Percentiles rank a stretch among this genome's conserved stretches.
Evolutionary conservation across 2,888 invertebrate genomes (phyloP).

Genomic region (Polydrusus cervinus): DNA sequence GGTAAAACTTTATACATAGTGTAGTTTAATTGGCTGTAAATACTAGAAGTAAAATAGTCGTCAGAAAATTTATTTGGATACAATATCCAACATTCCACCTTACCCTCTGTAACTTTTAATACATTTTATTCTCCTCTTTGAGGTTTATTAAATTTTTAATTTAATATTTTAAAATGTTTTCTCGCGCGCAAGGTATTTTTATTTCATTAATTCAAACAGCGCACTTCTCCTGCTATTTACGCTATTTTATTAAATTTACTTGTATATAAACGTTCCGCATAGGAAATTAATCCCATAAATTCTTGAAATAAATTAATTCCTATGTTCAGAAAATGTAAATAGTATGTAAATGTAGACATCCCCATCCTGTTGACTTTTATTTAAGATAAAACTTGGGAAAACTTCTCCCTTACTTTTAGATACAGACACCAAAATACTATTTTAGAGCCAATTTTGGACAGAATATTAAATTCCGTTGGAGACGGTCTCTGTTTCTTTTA

Average conservation of each 20-base stretch:
- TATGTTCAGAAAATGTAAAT: constrained; percentile 54
- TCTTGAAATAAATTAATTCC: constrained; percentile 54
- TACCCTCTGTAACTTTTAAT: no score
- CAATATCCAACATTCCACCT: no score
- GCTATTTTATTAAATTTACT: constrained; percentile 47
- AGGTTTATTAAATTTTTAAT: constrained; percentile 9
- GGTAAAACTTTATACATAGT: no score
- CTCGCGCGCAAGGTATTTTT: constrained; percentile 6
- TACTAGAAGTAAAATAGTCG: no score
- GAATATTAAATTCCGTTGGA: constrained; percentile 45
- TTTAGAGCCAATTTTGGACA: constrained; percentile 51
- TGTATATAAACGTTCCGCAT: constrained; percentile 48
- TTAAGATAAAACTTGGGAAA: constrained; percentile 55
- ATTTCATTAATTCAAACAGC: constrained; percentile 32
- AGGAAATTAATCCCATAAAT: constrained; percentile 57
- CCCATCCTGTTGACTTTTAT: constrained; percentile 52
- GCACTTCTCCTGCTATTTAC: constrained; percentile 37
- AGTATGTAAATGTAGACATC: constrained; percentile 53
- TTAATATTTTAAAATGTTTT: constrained; percentile 12
- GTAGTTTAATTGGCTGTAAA: no score
- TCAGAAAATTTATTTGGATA: no score
- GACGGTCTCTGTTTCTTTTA: constrained; percentile 33
- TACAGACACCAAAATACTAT: constrained; percentile 53
- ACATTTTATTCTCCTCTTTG: no score
- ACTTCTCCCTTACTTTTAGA: constrained; percentile 46